Percentiles rank a stretch among this genome's conserved stretches.
Evolutionary conservation across 2,113 vertebrate genomes (phyloP).

Genomic region (Percopsis transmontana): DNA sequence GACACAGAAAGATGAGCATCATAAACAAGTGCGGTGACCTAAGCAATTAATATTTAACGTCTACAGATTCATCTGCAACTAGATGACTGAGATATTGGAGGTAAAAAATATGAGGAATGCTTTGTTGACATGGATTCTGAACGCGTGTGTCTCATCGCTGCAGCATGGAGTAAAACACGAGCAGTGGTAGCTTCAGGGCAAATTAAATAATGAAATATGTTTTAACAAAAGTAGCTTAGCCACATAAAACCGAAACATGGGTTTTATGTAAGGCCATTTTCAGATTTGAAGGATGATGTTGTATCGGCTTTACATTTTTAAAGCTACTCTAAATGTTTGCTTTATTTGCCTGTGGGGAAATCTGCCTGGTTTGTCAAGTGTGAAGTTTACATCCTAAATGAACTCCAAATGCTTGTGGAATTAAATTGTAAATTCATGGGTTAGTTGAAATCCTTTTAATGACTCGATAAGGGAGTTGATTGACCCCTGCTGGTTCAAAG

Average conservation of each 20-base stretch:
- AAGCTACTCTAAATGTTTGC: too few species aligned
- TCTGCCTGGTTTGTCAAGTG: background rate
- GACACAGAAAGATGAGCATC: too few species aligned
- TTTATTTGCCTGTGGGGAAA: too few species aligned
- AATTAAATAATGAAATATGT: too few species aligned
- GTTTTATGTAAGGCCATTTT: too few species aligned
- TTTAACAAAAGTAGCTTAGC: too few species aligned
- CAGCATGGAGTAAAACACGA: background rate
- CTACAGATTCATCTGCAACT: conserved; percentile 39
- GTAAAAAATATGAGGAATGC: conserved; percentile 19
- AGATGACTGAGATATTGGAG: conserved; percentile 22
- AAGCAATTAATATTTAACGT: conserved; percentile 51
- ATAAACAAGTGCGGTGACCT: conserved; percentile 32
- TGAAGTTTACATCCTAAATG: background rate
- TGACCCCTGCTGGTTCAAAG: conserved; percentile 46
- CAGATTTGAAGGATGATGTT: background rate
- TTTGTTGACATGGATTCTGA: conserved; percentile 13
- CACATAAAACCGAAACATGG: background rate
- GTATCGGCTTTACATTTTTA: background rate
- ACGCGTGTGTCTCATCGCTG: background rate
- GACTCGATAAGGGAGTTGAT: conserved; percentile 22
- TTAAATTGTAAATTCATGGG: background rate
- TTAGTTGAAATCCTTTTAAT: background rate
- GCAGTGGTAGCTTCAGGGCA: background rate
- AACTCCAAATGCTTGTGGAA: background rate